Percentiles rank a stretch among this genome's conserved stretches.
Conservation (phyloP, 1,140 invertebrate genomes). For the Ectropis grisescens region DNA sequence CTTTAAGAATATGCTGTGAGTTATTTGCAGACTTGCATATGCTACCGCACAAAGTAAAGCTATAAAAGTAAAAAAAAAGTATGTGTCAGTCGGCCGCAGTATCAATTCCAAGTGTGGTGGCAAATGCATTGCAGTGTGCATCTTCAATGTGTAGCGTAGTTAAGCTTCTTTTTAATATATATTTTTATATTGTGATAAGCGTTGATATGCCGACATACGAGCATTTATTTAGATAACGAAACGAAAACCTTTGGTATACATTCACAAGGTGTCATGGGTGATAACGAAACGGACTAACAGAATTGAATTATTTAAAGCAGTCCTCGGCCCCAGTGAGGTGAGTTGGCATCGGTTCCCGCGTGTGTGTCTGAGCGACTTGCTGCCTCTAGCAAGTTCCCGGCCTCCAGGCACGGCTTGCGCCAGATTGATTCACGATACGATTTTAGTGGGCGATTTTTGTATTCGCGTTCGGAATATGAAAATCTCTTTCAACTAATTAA, state of each 20-base stretch:
- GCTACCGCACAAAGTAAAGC: conserved; percentile 65
- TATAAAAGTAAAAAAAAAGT: conserved; percentile 34
- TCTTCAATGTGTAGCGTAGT: conserved; percentile 64
- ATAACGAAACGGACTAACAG: conserved; percentile 21
- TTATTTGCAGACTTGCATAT: conserved; percentile 52
- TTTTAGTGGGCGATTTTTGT: conserved; percentile 65
- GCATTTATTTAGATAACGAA: conserved; percentile 63
- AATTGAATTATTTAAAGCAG: background rate
- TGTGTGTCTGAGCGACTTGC: conserved; percentile 61
- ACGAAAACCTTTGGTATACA: conserved; percentile 28
- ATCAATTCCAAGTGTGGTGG: conserved; percentile 46
- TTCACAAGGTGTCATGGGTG: conserved; percentile 31
- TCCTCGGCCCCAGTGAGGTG: conserved; percentile 2
- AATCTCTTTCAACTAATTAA: conserved; percentile 63
- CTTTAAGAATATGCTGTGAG: conserved; percentile 52
- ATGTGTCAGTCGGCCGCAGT: no score
- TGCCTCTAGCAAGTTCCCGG: conserved; percentile 58
- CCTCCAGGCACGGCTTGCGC: conserved; percentile 47
- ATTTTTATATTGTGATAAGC: conserved; percentile 70
- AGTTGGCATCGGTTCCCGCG: conserved; percentile 27
- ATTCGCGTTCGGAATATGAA: conserved; percentile 52
- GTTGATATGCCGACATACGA: conserved; percentile 61
- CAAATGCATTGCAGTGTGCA: conserved; percentile 60
- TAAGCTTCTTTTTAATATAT: conserved; percentile 69
- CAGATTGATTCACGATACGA: conserved; percentile 32